A percentile compares a stretch with the other conserved stretches of the same genome.
These are phyloP conservation scores for Drosophila ficusphila DNA, from an alignment of 1,140 invertebrate species.

Conservation along the genomic window DNA sequence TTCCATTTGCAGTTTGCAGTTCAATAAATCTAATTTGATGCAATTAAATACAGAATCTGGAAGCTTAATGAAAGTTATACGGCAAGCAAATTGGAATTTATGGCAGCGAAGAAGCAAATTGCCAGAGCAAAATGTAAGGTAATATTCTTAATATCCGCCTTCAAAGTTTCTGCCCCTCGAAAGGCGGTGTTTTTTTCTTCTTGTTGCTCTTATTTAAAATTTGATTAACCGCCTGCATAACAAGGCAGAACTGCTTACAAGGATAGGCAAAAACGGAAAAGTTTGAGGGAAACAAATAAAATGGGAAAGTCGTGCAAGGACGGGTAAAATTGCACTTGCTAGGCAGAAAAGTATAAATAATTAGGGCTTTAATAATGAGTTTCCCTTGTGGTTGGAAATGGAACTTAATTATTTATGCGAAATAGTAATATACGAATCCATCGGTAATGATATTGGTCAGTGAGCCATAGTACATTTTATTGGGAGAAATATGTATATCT, in stretches of 20 bases:
- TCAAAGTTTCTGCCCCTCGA: background rate
- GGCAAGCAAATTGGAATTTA: conserved; percentile 26
- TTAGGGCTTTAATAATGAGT: background rate
- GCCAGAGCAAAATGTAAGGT: background rate
- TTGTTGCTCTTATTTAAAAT: background rate
- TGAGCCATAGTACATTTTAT: no score
- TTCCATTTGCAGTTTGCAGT: conserved; percentile 57
- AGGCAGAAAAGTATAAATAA: background rate
- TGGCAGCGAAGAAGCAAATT: background rate
- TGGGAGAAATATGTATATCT: no score
- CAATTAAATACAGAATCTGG: conserved; percentile 38
- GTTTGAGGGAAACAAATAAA: background rate
- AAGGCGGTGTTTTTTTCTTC: background rate
- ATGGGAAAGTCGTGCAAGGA: background rate
- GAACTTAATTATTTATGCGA: no score
- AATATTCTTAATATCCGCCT: background rate
- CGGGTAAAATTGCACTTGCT: background rate
- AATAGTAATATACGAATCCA: no score
- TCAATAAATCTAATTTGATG: conserved; percentile 66
- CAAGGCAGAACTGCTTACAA: background rate
- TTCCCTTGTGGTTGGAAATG: background rate
- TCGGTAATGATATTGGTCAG: no score
- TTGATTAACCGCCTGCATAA: background rate
- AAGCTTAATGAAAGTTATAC: conserved; percentile 29
- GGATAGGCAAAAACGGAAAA: background rate